phyloP scores from a whole-genome alignment of 2,113 vertebrate genomes.

The Vimba vimba region DNA sequence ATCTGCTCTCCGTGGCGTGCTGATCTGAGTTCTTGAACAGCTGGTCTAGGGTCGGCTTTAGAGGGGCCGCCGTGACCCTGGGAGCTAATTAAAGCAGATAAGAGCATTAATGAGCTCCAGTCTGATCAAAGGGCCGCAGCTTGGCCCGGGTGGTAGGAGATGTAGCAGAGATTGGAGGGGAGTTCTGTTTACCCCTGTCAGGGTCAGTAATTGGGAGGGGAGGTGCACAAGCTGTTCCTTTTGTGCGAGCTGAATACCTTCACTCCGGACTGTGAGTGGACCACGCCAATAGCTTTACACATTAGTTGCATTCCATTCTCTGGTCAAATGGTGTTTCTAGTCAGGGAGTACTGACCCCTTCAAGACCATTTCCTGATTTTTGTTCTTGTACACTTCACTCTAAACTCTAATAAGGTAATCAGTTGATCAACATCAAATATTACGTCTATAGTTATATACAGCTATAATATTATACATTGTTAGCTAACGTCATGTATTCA shows the following conservation, averaged over 20 bases:
- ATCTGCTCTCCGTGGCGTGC: conserved; percentile 13
- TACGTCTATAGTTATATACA: too few species aligned
- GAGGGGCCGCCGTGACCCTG: conserved; percentile 53
- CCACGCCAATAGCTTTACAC: conserved; percentile 12
- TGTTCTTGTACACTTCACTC: not conserved
- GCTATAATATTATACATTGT: too few species aligned
- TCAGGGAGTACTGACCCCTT: conserved; percentile 6
- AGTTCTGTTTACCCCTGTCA: conserved; percentile 56
- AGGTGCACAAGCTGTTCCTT: conserved; percentile 51
- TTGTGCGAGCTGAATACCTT: conserved; percentile 51
- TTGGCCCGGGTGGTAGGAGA: conserved; percentile 24
- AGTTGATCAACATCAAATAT: not conserved
- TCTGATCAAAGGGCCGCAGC: conserved; percentile 58
- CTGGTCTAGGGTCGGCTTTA: conserved; percentile 51
- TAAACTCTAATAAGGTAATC: not conserved
- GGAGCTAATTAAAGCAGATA: conserved; percentile 65
- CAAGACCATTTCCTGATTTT: not conserved
- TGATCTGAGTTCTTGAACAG: conserved; percentile 49
- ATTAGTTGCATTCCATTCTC: conserved; percentile 13
- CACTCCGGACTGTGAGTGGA: conserved; percentile 18
- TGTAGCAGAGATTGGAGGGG: conserved; percentile 30
- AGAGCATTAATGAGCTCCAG: conserved; percentile 61
- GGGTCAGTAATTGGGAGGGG: conserved; percentile 54
- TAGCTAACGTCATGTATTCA: too few species aligned
- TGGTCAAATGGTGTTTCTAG: conserved; percentile 13